Conservation (phyloP, 1,140 invertebrate genomes). For the Bombus consobrinus region DNA sequence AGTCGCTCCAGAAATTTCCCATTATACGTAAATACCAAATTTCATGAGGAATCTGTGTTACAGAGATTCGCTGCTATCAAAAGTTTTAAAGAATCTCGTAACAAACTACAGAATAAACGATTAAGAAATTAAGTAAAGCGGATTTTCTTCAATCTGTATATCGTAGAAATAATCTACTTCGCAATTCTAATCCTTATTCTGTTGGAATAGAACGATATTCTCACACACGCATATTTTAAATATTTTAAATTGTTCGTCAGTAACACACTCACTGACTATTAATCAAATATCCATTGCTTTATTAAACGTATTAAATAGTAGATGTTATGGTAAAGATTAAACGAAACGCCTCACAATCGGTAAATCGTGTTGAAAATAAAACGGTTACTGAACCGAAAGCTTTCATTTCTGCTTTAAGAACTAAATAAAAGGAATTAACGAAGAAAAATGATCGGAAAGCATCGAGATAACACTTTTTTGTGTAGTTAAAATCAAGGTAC, state of each 20-base stretch:
- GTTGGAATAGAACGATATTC: neutral
- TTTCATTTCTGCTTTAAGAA: neutral
- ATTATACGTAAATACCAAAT: neutral
- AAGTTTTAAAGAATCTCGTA: neutral
- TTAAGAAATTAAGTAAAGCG: neutral
- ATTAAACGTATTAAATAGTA: too few relatives aligned
- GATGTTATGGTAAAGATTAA: too few relatives aligned
- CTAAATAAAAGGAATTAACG: neutral
- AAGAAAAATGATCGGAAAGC: neutral
- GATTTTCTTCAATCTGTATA: neutral
- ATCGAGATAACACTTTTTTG: neutral
- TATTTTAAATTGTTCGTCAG: neutral
- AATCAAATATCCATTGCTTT: too few relatives aligned
- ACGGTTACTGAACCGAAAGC: rapidly evolving
- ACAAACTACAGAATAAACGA: too few relatives aligned
- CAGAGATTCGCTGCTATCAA: neutral
- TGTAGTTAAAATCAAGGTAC: neutral
- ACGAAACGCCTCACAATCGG: too few relatives aligned
- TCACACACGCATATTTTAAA: neutral
- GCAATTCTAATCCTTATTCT: neutral
- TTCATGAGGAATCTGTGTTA: too few relatives aligned
- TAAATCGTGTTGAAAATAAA: neutral
- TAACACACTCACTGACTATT: too few relatives aligned
- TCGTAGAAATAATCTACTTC: too few relatives aligned
- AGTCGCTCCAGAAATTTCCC: neutral